Base-by-base conservation (phyloP, 2,797 vertebrate genomes). In the Mycteria americana region DNA sequence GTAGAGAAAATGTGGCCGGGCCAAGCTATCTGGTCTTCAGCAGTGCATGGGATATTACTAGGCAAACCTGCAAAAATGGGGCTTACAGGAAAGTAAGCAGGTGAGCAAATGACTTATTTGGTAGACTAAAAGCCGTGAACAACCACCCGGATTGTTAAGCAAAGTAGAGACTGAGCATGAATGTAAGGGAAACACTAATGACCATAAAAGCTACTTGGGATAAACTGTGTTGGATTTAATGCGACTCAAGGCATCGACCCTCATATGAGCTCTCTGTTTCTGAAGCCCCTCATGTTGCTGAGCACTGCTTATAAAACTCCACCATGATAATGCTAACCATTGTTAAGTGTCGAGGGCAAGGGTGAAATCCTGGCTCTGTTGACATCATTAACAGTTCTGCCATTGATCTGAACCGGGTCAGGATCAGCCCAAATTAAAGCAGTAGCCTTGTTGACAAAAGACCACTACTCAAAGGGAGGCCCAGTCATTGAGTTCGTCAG, bases 291-390 rank as follows among this genome's bases (percentile, higher is more conserved):
- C 30, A 1, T 12, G 50, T 41, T 69, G 81, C 53, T 62, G 56
- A 92, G 30, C 53, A 7, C 57, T 56, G 56, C n/a, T 77, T 64
- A 45, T 11, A 72, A 83, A 89, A 56, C 28, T 56, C 41, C 65
- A 4, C 10, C 67, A 3, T 0, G 0, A 85, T 75, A 93, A 91
- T 85, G 64, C 68, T 63, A 76, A 76, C 59, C 35, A 72, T 65
- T 89, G 35, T 84, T 84, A 78, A 83, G 33, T 35, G 50, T 8
- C 1, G 10, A 81, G 82, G 76, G 46, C 62, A 90, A 80, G 87
- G 82, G 85, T 94, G 88, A 94, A 88, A 92, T 67, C 51, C 83
- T 70, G 81, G 53, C 85, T 78, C 57, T 92, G 78, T 27, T 94
- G 93, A 53, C 79, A 78, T 91, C 85, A 33, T 77, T 67, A 54